phyloP scores from a whole-genome alignment of 2,888 invertebrate genomes.

The Erebia aethiops region DNA sequence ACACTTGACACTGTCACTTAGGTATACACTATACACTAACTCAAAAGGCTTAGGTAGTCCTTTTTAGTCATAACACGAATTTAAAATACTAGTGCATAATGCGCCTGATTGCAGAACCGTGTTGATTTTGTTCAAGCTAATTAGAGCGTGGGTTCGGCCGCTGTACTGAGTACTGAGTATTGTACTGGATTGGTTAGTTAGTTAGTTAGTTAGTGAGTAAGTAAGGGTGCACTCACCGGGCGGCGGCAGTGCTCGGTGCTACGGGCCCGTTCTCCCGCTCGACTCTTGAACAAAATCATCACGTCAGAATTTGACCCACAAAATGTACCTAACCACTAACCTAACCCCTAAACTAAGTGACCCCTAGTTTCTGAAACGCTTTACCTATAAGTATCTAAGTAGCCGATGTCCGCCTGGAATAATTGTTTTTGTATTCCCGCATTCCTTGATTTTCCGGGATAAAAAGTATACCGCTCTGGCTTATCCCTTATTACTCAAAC shows the following conservation, averaged over 20 bases:
- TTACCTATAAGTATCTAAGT: no score
- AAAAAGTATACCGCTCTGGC: no score
- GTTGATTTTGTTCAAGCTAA: conserved; percentile 71
- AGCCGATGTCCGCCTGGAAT: no score
- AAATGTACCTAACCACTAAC: background rate
- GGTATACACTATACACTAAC: no score
- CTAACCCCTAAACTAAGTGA: background rate
- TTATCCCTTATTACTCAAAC: no score
- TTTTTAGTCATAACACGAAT: background rate
- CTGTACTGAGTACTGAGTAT: conserved; percentile 40
- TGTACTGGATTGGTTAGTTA: conserved; percentile 41
- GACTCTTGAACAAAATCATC: conserved; percentile 81
- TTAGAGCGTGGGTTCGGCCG: conserved; percentile 46
- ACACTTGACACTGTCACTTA: no score
- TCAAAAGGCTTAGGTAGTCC: no score
- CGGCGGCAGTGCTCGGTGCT: conserved; percentile 64
- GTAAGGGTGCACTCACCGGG: conserved; percentile 63
- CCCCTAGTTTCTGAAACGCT: background rate
- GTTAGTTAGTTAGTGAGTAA: conserved; percentile 36
- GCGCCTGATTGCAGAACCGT: conserved; percentile 11
- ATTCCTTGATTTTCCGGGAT: no score
- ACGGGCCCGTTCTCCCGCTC: conserved; percentile 69
- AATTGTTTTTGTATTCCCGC: no score
- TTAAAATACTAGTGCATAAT: background rate
- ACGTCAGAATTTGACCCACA: conserved; percentile 52